These are phyloP conservation scores for Meiosimyza decipiens DNA, from an alignment of 2,888 invertebrate species.

Conservation along the genomic window DNA sequence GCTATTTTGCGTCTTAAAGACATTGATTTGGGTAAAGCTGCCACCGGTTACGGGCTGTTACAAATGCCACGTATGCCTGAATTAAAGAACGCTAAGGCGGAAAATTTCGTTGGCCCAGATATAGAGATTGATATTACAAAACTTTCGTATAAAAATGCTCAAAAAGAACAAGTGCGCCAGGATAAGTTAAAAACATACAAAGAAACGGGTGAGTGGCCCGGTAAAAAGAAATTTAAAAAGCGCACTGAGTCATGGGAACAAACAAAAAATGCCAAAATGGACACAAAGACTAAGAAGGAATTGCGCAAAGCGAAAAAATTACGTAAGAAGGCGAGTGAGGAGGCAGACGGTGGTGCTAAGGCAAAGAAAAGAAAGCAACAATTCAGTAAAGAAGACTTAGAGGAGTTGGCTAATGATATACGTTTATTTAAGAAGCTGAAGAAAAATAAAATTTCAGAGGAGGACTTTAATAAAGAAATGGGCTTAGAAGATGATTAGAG, in stretches of 20 bases:
- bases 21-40: slow-evolving; percentile 84
- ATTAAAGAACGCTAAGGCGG: slow-evolving; percentile 75
- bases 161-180: slow-evolving; percentile 78
- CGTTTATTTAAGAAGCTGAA: slow-evolving; percentile 87
- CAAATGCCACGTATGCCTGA: slow-evolving; percentile 97
- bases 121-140: slow-evolving; percentile 77
- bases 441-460: slow-evolving; percentile 79
- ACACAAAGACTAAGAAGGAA: slow-evolving; percentile 71
- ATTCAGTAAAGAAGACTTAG: slow-evolving; percentile 78
- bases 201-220: slow-evolving; percentile 82
- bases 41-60: slow-evolving; percentile 88
- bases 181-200: slow-evolving; percentile 77
- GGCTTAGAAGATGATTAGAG: slow-evolving; percentile 61
- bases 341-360: slow-evolving; percentile 56
- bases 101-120: slow-evolving; percentile 64
- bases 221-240: slow-evolving; percentile 69
- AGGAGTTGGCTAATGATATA: slow-evolving; percentile 83
- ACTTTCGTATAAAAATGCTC: slow-evolving; percentile 83
- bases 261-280: slow-evolving; percentile 73
- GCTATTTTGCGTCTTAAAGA: slow-evolving; percentile 89
- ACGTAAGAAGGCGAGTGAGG: slow-evolving; percentile 60
- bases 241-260: slow-evolving; percentile 81
- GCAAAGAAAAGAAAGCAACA: slow-evolving; percentile 69
- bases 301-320: slow-evolving; percentile 67
- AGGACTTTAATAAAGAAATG: slow-evolving; percentile 75